Evolutionary conservation across 2,888 invertebrate genomes (phyloP).

Genomic region (Metacarcinus magister): DNA sequence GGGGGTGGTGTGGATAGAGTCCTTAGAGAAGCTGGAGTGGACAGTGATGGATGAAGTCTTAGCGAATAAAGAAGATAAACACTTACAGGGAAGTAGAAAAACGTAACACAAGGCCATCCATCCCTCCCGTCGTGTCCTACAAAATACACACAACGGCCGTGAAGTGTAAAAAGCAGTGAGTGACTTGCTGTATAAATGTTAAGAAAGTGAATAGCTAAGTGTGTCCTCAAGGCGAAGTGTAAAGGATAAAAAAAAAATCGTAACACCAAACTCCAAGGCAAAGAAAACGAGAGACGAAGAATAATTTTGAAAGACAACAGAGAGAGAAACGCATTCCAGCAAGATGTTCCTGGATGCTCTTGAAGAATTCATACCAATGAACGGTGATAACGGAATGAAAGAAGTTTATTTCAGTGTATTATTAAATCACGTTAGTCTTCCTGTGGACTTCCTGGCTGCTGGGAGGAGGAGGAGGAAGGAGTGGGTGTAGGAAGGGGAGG

Average conservation of each 20-base stretch:
- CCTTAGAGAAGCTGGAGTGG: background rate
- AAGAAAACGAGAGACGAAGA: background rate
- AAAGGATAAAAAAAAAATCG: background rate
- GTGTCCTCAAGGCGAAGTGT: background rate
- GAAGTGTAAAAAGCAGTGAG: background rate
- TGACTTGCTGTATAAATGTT: background rate
- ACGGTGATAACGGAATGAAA: background rate
- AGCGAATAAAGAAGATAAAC: background rate
- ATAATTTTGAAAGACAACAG: background rate
- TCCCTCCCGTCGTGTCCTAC: background rate
- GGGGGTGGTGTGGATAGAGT: background rate
- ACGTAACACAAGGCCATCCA: background rate
- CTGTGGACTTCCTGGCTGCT: slow-evolving; percentile 16
- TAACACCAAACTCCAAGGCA: background rate
- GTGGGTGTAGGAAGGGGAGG: background rate
- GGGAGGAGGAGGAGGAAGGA: background rate
- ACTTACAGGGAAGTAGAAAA: background rate
- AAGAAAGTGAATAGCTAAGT: background rate
- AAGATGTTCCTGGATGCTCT: background rate
- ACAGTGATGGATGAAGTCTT: background rate
- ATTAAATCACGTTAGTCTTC: background rate
- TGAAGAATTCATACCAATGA: background rate
- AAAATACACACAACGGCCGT: background rate
- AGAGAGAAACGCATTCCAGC: too few species aligned
- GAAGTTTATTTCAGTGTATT: background rate